phyloP scores from a whole-genome alignment of 2,113 vertebrate genomes.

The Chaetorhynchus papuensis region DNA sequence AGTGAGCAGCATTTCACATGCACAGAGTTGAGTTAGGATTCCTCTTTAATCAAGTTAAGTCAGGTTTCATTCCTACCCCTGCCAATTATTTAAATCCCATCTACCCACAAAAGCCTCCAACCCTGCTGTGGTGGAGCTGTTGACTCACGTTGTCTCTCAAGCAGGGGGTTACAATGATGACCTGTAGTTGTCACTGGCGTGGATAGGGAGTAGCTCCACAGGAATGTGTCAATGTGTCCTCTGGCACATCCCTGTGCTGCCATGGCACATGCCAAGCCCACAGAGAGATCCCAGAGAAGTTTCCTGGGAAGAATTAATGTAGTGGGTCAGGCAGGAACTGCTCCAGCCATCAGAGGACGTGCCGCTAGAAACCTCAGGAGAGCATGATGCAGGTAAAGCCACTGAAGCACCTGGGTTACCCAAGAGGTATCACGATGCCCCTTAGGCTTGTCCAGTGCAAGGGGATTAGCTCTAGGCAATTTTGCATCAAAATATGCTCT shows the following conservation, averaged over 20 bases:
- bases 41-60: not conserved
- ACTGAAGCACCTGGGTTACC: not conserved
- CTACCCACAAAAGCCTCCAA: not conserved
- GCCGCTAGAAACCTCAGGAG: not conserved
- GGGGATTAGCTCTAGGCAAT: not conserved
- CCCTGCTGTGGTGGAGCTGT: not conserved
- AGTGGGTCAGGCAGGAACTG: not conserved
- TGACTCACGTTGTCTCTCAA: not conserved
- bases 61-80: not conserved
- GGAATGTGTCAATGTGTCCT: not conserved
- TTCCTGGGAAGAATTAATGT: not conserved
- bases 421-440: not conserved
- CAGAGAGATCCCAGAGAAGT: not conserved
- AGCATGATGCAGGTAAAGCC: rapidly evolving
- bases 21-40: not conserved
- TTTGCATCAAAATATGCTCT: not conserved
- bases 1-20: not conserved
- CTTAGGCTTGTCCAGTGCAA: not conserved
- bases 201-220: not conserved
- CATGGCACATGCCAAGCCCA: rapidly evolving
- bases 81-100: slow-evolving; percentile 24
- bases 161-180: not conserved
- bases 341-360: not conserved
- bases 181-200: rapidly evolving
- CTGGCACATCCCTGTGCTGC: not conserved